Evolutionary conservation across 2,113 vertebrate genomes (phyloP), one percentile per base, ranked within the genome.

Genomic region (Sardina pilchardus): DNA sequence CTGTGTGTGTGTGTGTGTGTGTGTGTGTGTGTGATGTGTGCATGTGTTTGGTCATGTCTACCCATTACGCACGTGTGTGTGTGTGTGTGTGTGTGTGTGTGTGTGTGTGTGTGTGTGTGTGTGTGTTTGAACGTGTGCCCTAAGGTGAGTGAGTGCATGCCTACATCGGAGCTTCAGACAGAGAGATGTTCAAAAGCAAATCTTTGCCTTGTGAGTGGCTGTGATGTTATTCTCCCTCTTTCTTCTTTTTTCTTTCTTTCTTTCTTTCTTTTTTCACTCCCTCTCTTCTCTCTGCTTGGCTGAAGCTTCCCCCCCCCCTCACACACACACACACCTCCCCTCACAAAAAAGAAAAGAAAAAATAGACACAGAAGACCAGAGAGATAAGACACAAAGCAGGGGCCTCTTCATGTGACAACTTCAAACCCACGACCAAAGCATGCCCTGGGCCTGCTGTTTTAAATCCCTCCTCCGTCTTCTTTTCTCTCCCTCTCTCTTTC

Each of bases 341-440:
- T 71, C 50, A 4, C 14, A 17, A 56, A 86, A 92, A 87, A 90
- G 91, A 86, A 93, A 91, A 93, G 91, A 87, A 85, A 91, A 88
- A 90, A 88, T 42, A 42, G 39, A 42, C 39, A 42, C 91, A 90
- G 88, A 92, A 91, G 56, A 26, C 56, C 5, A 86, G 87, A 47
- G 83, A 43, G 88, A 92, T 91, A 91, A 91, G 89, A 93, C 90
- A 89, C 89, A 92, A 90, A 93, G 88, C 90, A 93, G 91, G 78
- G 85, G 88, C 75, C 84, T 86, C 83, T 90, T 92, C 88, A 92
- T 88, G 88, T 81, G 83, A 71, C 87, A 5, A 90, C 93, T 90
- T 93, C 92, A 91, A 92, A 93, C 50, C 3, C 50, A 85, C 63
- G 88, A 56, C 85, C 84, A 67, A 84, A 88, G 91, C 81, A 89